Evolutionary conservation across 2,888 invertebrate genomes (phyloP).

Genomic region (Odontothrips loti): DNA sequence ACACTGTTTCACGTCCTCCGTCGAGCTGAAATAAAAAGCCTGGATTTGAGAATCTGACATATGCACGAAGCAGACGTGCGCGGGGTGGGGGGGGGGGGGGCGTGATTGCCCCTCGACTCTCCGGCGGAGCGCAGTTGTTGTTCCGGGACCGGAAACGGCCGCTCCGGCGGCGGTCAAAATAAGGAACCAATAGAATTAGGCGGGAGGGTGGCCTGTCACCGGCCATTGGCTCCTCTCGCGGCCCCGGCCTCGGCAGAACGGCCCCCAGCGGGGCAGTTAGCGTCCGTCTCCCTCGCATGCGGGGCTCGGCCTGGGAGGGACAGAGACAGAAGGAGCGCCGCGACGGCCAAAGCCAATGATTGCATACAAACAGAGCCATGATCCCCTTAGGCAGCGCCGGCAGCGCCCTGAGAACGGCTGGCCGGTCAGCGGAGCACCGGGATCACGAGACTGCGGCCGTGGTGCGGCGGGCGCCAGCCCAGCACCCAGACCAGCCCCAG

Average conservation of each 20-base stretch:
- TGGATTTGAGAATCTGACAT: too few species aligned
- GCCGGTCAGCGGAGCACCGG: too few species aligned
- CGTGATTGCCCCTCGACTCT: too few species aligned
- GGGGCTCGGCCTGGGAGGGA: not conserved
- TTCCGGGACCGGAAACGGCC: not conserved
- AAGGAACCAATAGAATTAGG: not conserved
- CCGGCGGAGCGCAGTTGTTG: not conserved
- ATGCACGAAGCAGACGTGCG: too few species aligned
- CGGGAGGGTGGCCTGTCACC: not conserved
- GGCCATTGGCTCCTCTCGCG: not conserved
- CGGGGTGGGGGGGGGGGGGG: not conserved
- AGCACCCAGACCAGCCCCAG: too few species aligned
- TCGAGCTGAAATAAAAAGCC: too few species aligned
- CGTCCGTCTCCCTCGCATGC: not conserved
- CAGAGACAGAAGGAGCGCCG: not conserved
- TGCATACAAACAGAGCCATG: too few species aligned
- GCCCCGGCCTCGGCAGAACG: not conserved
- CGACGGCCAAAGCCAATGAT: too few species aligned
- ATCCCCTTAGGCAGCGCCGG: too few species aligned
- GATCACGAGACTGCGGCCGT: too few species aligned
- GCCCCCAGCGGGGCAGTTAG: slow-evolving; percentile 13
- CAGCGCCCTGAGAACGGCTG: too few species aligned
- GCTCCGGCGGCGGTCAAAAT: not conserved
- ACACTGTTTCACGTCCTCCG: not conserved
- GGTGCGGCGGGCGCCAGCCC: not conserved